Percentiles rank a stretch among this genome's conserved stretches.
Evolutionary conservation across 23 tunicate species (phyloP).

Genomic region (Aplidium turbinatum): DNA sequence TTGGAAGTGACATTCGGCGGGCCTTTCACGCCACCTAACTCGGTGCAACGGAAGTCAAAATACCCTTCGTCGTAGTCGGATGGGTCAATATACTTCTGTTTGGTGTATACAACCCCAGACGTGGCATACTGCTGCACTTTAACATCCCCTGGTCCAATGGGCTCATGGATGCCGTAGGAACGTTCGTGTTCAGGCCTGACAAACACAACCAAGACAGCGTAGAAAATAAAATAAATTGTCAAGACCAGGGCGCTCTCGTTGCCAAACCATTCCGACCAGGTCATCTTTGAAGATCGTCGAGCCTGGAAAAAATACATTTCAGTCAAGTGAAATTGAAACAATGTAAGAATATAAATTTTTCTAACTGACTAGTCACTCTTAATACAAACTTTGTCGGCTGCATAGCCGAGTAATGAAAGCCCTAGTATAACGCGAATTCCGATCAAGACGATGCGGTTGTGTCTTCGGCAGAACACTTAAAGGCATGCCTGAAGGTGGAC

Average conservation of each 20-base stretch:
- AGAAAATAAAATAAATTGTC: slow-evolving; percentile 56
- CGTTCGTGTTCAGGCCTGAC: slow-evolving; percentile 74
- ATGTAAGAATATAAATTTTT: too few relatives aligned
- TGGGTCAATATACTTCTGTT: slow-evolving; percentile 87
- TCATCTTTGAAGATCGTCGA: slow-evolving; percentile 9
- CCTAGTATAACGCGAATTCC: too few relatives aligned
- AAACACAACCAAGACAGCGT: slow-evolving; percentile 61
- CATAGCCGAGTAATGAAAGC: too few relatives aligned
- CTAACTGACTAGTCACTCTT: too few relatives aligned
- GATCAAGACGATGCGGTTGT: too few relatives aligned
- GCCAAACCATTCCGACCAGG: slow-evolving; percentile 38
- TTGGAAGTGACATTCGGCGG: slow-evolving; percentile 65
- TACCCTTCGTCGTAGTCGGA: slow-evolving; percentile 75
- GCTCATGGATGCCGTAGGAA: slow-evolving; percentile 79
- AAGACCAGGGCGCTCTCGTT: slow-evolving; percentile 64
- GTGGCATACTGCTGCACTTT: slow-evolving; percentile 66
- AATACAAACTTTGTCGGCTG: too few relatives aligned
- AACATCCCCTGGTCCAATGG: slow-evolving; percentile 56
- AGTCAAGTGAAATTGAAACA: too few relatives aligned
- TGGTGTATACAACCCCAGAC: slow-evolving; percentile 74
- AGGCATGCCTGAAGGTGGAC: too few relatives aligned
- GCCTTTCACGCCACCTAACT: slow-evolving; percentile 45
- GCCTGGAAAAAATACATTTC: slow-evolving; percentile 43
- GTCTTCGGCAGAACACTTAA: too few relatives aligned
- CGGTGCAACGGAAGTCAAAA: slow-evolving; percentile 80